A percentile compares a stretch with the other conserved stretches of the same genome.
Conservation (phyloP, 2,888 invertebrate species). For the Nomada ruficornis region DNA sequence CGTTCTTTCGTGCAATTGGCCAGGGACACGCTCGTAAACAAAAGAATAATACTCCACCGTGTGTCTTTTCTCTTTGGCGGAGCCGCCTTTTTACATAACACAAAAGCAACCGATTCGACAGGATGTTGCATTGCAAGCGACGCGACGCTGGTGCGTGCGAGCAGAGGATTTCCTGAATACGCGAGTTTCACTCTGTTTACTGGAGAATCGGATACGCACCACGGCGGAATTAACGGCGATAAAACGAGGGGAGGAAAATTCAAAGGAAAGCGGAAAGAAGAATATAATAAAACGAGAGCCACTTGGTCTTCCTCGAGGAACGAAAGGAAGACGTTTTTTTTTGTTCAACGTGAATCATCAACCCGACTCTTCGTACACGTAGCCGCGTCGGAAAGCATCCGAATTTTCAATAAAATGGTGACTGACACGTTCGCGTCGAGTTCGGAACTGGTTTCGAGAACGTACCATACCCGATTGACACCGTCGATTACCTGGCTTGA, state of each 20-base stretch:
- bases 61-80: constrained; percentile 3
- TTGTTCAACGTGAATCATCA: too few species aligned
- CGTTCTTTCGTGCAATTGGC: constrained; percentile 37
- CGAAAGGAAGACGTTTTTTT: not conserved
- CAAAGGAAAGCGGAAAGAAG: too few species aligned
- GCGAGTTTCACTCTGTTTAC: not conserved
- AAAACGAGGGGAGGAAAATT: not conserved
- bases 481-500: too few species aligned
- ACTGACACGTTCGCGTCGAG: too few species aligned
- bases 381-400: too few species aligned
- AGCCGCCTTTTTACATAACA: not conserved
- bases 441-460: too few species aligned
- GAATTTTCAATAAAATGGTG: too few species aligned
- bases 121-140: constrained; percentile 50
- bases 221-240: too few species aligned
- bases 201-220: not conserved
- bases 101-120: constrained; percentile 36
- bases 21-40: constrained; percentile 9
- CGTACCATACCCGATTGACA: too few species aligned
- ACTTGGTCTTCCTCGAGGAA: not conserved
- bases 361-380: too few species aligned
- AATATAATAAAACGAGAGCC: not conserved
- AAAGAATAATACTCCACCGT: not conserved
- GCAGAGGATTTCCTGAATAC: constrained; percentile 19
- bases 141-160: not conserved